Evolutionary conservation across 2,888 invertebrate genomes (phyloP).

Genomic region (Bombyx huttoni): DNA sequence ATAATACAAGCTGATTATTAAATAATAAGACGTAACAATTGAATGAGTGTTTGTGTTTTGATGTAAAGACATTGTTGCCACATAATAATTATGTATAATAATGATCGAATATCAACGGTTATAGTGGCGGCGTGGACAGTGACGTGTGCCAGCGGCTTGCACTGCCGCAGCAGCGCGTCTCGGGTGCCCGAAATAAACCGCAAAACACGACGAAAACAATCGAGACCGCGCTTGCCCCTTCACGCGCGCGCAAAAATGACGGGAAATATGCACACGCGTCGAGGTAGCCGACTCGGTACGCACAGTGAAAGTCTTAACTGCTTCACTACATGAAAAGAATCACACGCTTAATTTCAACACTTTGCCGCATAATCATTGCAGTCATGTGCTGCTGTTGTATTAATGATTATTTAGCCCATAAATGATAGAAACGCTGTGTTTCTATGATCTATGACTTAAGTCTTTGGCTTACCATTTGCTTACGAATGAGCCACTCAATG

Average conservation of each 20-base stretch:
- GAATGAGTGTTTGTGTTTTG: too few species aligned
- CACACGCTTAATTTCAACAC: background rate
- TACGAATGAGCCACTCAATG: too few species aligned
- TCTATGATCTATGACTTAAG: too few species aligned
- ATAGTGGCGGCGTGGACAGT: conserved; percentile 42
- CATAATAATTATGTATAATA: conserved; percentile 1
- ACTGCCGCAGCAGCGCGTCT: conserved; percentile 48
- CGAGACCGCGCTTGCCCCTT: conserved; percentile 53
- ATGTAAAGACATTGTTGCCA: background rate
- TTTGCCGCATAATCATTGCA: too few species aligned
- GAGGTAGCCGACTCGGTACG: conserved; percentile 13
- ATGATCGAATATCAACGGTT: conserved; percentile 37
- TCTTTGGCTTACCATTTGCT: too few species aligned
- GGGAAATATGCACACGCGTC: conserved; percentile 42
- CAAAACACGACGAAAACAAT: conserved; percentile 72
- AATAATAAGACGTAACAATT: too few species aligned
- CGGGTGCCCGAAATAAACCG: conserved; percentile 60
- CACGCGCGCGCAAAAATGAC: conserved; percentile 57
- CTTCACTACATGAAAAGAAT: conserved; percentile 3
- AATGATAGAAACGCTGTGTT: too few species aligned
- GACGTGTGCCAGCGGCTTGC: conserved; percentile 53
- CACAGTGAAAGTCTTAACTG: conserved; percentile 3
- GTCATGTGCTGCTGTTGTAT: too few species aligned
- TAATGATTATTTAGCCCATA: too few species aligned
- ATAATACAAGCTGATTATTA: too few species aligned